A percentile compares a stretch with the other conserved stretches of the same genome.
Evolutionary conservation across 2,888 invertebrate genomes (phyloP).

Genomic region (Seira ritae): DNA sequence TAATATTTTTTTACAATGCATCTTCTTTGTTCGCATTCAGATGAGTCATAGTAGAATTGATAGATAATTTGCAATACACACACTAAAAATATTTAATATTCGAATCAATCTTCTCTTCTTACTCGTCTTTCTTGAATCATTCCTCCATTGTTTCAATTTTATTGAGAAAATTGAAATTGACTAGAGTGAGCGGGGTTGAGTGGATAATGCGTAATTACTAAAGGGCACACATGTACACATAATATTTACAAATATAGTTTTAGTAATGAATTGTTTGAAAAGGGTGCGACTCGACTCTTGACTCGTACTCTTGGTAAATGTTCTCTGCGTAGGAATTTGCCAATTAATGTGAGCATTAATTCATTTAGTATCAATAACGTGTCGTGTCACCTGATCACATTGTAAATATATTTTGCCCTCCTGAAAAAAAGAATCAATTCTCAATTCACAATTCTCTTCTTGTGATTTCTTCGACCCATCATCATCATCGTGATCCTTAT

Average conservation of each 20-base stretch:
- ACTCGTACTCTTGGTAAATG: not conserved
- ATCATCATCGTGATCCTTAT: constrained; percentile 1
- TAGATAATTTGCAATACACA: too few relatives aligned
- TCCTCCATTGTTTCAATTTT: not conserved
- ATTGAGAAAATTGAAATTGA: constrained; percentile 1
- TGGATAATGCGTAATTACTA: constrained; percentile 9
- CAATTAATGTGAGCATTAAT: constrained; percentile 31
- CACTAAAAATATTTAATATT: not conserved
- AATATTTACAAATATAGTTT: not conserved
- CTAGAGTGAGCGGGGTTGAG: too few relatives aligned
- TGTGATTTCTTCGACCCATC: not conserved
- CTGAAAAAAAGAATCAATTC: not conserved
- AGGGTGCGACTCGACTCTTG: constrained; percentile 14
- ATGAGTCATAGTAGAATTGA: too few relatives aligned
- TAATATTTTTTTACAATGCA: not conserved
- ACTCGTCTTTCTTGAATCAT: not conserved
- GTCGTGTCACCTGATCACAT: not conserved
- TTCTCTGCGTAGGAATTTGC: constrained; percentile 9
- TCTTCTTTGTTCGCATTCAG: too few relatives aligned
- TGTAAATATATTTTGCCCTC: not conserved
- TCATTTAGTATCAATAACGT: constrained; percentile 30
- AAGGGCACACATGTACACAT: too few relatives aligned
- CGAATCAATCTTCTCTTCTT: not conserved
- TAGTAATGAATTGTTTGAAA: constrained; percentile 8
- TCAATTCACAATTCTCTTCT: not conserved